Percentiles rank a stretch among this genome's conserved stretches.
Evolutionary conservation across 2,888 invertebrate genomes (phyloP).

Genomic region (Leucoptera coffeella): DNA sequence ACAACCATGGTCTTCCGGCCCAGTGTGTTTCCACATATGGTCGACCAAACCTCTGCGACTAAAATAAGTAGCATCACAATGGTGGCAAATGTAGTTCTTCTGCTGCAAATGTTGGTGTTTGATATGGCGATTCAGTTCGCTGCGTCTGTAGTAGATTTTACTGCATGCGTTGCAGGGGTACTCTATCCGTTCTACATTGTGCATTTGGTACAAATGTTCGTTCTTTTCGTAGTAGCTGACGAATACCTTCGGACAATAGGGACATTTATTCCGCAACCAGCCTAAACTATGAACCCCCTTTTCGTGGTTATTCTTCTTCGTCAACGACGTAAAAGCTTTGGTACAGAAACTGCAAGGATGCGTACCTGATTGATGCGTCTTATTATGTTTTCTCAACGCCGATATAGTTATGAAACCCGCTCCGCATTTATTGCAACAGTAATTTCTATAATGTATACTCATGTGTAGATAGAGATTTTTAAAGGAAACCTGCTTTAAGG

Average conservation of each 20-base stretch:
- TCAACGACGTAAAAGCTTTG: conserved; percentile 44
- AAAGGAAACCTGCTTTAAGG: conserved; percentile 34
- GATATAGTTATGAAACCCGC: conserved; percentile 37
- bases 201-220: conserved; percentile 31
- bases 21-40: conserved; percentile 25
- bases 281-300: conserved; percentile 36
- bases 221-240: conserved; percentile 38
- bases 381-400: conserved; percentile 36
- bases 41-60: conserved; percentile 34
- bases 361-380: conserved; percentile 39
- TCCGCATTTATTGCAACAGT: conserved; percentile 40
- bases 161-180: conserved; percentile 41
- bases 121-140: conserved; percentile 35
- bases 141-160: conserved; percentile 38
- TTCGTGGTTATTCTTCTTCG: conserved; percentile 36
- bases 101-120: conserved; percentile 40
- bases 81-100: conserved; percentile 29
- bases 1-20: conserved; percentile 22
- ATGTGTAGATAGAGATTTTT: conserved; percentile 42
- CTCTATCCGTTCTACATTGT: conserved; percentile 23
- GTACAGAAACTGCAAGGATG: conserved; percentile 50
- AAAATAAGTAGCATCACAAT: conserved; percentile 37
- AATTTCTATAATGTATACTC: conserved; percentile 43
- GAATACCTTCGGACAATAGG: conserved; percentile 36
- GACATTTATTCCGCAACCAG: conserved; percentile 41